phyloP scores from a whole-genome alignment of 2,888 invertebrate species.

The Bombyx huttoni region DNA sequence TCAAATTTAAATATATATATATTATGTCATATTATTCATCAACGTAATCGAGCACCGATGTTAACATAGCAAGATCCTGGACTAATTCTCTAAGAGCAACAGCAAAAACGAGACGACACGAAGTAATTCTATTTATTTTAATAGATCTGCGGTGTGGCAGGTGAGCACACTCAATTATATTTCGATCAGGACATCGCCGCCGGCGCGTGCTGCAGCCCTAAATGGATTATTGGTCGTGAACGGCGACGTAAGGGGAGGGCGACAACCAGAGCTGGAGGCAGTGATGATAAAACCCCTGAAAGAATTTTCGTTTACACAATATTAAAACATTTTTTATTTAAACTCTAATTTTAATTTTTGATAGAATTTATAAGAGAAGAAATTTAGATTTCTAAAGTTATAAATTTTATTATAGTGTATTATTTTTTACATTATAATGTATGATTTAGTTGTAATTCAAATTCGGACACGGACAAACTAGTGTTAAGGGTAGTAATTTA shows the following conservation, averaged over 20 bases:
- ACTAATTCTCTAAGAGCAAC: neutral
- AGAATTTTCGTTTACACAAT: neutral
- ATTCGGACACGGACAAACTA: too few species aligned
- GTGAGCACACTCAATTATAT: conserved; percentile 56
- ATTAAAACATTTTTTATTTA: neutral
- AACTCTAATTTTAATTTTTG: too few species aligned
- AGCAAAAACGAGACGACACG: neutral
- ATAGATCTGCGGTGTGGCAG: conserved; percentile 32
- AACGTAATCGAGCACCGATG: too few species aligned
- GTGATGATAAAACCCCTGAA: neutral
- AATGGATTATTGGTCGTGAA: conserved; percentile 46
- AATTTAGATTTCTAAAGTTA: too few species aligned
- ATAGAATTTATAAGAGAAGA: too few species aligned
- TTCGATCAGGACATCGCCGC: conserved; percentile 47
- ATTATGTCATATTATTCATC: too few species aligned
- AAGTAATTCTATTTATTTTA: conserved; percentile 13
- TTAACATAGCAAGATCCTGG: too few species aligned
- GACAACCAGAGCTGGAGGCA: neutral
- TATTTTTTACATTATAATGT: too few species aligned
- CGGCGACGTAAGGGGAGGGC: conserved; percentile 8
- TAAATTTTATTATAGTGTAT: too few species aligned
- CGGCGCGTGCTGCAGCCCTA: conserved; percentile 52
- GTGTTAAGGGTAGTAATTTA: too few species aligned
- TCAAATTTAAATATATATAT: too few species aligned
- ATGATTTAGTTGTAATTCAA: too few species aligned